Base-by-base conservation (phyloP, 2,113 vertebrate species). In the Saguinus midas region DNA sequence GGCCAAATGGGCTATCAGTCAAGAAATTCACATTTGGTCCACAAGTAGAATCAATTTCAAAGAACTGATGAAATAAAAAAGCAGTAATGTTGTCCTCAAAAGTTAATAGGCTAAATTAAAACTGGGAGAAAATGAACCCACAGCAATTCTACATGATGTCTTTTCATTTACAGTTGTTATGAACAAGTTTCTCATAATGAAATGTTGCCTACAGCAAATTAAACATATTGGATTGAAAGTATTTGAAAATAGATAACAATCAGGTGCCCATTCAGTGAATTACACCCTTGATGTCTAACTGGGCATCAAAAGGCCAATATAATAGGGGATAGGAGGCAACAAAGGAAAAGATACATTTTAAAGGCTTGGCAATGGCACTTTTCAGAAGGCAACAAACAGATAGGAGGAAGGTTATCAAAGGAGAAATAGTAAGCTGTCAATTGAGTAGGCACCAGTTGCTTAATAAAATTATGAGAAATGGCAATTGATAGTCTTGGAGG, bases 1-100 rank as follows among this genome's bases (percentile, higher is more conserved):
- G 48, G 37, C 70, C 43, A 97, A 96, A 97, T 92, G 84, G 57
- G 81, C 72, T 94, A 87, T 96, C 48, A 88, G 70, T 96, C 57
- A 95, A 97, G 32, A 21, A 25, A 4, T 76, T 93, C 91, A 97
- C 92, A 23, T 61, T 95, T 85, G 80, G 45, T 95, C 95, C 32
- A 35, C 11, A 91, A 95, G 20, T 57, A 58, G 5, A 96, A 64
- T 86, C 91, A 80, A 96, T 97, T 98, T 96, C 40, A 58, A 96
- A 96, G 45, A 97, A 37, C 1, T 89, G 58, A 80, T n/a, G 13
- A 35, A 84, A 96, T 91, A 32, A 94, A 12, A 66, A 57, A 97
- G 43, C 5, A 90, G n/a, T 83, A 94, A 72, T 64, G 50, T 27
- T 96, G 79, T 73, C 21, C 25, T 97, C 16, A 76, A 95, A 97